Base-by-base conservation (phyloP, 23 tunicate species). In the Clavelina lepadiformis region DNA sequence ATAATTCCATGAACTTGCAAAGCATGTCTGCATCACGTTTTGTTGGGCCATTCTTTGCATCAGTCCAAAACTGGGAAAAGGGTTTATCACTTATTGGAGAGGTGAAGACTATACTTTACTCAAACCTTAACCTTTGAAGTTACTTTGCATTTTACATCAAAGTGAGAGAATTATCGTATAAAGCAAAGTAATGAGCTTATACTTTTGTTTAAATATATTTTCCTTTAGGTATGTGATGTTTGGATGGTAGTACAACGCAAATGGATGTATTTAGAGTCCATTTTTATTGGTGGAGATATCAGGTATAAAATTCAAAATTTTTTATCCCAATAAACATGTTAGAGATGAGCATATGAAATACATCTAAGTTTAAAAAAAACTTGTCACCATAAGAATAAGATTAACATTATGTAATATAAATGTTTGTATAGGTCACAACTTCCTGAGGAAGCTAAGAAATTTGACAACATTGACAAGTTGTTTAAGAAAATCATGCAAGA, bases 401-500 rank as follows among this genome's bases (percentile, higher is more conserved):
- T n/a, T n/a, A n/a, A n/a, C n/a, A n/a, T n/a, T n/a, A n/a, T n/a
- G n/a, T n/a, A n/a, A n/a, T n/a, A n/a, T n/a, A n/a, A n/a, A n/a
- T n/a, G n/a, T 5, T 25, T 58, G 35, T 23, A 4, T 47, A 89
- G 98, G 59, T 91, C 98, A 31, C 98, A 91, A 56, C 86, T 91
- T 38, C 98, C 98, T 1, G 98, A 91, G 61, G 98, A 91, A 77
- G 98, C 98, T 19, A 82, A 82, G 41, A 91, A 91, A 62, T 91
- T 91, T 61, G 98, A 91, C 72, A 77, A 82, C 69, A 91, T 91
- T 51, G 92, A 91, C 76, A 83, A 91, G 67, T 20, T 68, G 35
- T 91, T 91, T 75, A 91, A 82, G 69, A 91, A 91, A 67, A 91
- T 91, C 38, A 91, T 91, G 98, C 92, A 82, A 66, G 98, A 91